Conservation (phyloP, 2,888 invertebrate genomes). For the Hypena proboscidalis region DNA sequence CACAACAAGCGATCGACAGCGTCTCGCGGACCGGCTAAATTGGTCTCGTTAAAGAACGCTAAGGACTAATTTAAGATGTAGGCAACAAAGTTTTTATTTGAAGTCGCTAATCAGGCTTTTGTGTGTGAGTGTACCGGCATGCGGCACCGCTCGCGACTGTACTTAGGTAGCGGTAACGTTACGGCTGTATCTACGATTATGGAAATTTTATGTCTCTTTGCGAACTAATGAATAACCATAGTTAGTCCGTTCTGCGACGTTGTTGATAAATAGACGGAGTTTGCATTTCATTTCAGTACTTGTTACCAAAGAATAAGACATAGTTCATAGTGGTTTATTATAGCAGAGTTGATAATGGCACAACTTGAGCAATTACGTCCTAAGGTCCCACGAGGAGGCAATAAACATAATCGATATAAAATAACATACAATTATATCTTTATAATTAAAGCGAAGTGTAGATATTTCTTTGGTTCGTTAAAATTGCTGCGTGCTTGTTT, state of each 20-base stretch:
- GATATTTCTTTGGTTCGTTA: conserved; percentile 39
- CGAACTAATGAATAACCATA: conserved; percentile 56
- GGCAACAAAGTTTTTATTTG: conserved; percentile 70
- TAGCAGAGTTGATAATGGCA: conserved; percentile 14
- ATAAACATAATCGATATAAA: conserved; percentile 43
- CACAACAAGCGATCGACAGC: conserved; percentile 70
- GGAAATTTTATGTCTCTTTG: conserved; percentile 53
- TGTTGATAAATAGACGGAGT: conserved; percentile 49
- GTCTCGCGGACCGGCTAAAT: conserved; percentile 72
- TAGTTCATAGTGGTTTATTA: conserved; percentile 21
- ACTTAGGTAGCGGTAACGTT: conserved; percentile 44
- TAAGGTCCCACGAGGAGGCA: conserved; percentile 25
- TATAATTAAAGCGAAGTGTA: conserved; percentile 34
- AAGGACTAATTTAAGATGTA: conserved; percentile 76
- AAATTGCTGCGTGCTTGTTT: conserved; percentile 34
- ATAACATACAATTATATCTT: conserved; percentile 27
- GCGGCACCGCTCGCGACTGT: conserved; percentile 27
- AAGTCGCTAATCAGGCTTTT: conserved; percentile 52
- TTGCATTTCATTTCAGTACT: conserved; percentile 44
- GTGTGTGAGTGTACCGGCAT: conserved; percentile 44
- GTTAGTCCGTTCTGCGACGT: conserved; percentile 44
- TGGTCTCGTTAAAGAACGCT: conserved; percentile 74
- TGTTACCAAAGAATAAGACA: conserved; percentile 38
- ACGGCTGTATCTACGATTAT: conserved; percentile 52
- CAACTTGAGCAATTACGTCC: conserved; percentile 33